Conservation (phyloP, 1,140 invertebrate species). For the Wiebesia pumilae region DNA sequence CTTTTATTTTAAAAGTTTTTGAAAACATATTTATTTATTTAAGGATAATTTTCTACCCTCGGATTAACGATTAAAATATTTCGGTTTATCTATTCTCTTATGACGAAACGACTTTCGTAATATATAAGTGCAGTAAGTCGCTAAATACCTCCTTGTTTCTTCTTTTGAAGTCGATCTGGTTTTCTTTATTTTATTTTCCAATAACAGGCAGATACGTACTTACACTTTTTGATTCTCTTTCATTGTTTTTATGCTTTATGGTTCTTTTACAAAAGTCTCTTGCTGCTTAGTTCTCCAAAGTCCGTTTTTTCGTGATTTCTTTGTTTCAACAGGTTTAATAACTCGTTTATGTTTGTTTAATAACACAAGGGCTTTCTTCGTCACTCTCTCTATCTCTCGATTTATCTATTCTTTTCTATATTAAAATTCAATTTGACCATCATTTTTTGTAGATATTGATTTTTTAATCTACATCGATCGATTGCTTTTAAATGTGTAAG, state of each 20-base stretch:
- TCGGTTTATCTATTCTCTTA: too few relatives aligned
- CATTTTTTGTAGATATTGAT: not conserved
- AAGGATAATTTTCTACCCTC: too few relatives aligned
- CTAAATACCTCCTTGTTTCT: not conserved
- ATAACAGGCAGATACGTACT: not conserved
- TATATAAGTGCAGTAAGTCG: not conserved
- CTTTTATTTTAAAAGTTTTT: too few relatives aligned
- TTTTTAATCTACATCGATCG: not conserved
- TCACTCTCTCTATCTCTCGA: not conserved
- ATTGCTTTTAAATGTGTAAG: not conserved
- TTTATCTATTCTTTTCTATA: not conserved
- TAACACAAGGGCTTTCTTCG: not conserved
- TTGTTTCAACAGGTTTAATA: not conserved
- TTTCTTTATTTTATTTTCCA: not conserved
- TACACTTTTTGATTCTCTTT: not conserved
- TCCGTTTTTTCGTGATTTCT: not conserved
- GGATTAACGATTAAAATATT: too few relatives aligned
- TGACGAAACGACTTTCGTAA: not conserved
- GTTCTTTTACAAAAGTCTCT: not conserved
- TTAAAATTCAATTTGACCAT: not conserved
- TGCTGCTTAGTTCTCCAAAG: not conserved
- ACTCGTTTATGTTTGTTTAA: too few relatives aligned
- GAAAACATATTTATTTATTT: too few relatives aligned
- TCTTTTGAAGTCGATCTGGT: not conserved
- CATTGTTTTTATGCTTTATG: not conserved